These are phyloP conservation scores for Sitta carolinensis DNA, from an alignment of 2,797 vertebrate genomes.

Conservation along the genomic window DNA sequence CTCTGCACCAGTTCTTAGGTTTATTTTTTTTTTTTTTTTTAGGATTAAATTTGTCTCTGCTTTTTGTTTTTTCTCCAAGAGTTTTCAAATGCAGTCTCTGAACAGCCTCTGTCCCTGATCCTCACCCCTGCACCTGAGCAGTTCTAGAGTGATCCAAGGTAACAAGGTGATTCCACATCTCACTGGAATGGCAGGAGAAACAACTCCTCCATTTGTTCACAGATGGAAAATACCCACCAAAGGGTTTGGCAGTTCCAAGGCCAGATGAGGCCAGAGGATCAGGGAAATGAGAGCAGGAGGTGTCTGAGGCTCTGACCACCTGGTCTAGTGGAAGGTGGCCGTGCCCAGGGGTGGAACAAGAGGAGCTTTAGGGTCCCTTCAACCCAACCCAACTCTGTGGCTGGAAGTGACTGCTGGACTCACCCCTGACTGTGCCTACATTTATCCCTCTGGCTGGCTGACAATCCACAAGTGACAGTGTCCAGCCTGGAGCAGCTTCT, in stretches of 20 bases:
- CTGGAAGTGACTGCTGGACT: background rate
- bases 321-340: background rate
- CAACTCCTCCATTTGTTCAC: background rate
- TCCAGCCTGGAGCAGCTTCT: background rate
- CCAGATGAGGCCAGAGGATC: background rate
- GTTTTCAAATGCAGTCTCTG: background rate
- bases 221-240: background rate
- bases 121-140: background rate
- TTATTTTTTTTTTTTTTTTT: background rate
- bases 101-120: background rate
- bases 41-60: background rate
- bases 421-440: background rate
- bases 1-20: background rate
- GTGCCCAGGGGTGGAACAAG: background rate
- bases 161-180: background rate
- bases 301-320: background rate
- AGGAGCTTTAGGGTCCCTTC: background rate
- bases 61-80: background rate
- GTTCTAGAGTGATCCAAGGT: background rate
- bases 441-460: background rate
- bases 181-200: background rate
- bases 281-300: background rate
- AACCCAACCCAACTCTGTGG: background rate
- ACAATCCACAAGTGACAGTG: rapidly evolving
- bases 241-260: background rate